Evolutionary conservation across 1,140 invertebrate genomes (phyloP).

Genomic region (Caerostris darwini): DNA sequence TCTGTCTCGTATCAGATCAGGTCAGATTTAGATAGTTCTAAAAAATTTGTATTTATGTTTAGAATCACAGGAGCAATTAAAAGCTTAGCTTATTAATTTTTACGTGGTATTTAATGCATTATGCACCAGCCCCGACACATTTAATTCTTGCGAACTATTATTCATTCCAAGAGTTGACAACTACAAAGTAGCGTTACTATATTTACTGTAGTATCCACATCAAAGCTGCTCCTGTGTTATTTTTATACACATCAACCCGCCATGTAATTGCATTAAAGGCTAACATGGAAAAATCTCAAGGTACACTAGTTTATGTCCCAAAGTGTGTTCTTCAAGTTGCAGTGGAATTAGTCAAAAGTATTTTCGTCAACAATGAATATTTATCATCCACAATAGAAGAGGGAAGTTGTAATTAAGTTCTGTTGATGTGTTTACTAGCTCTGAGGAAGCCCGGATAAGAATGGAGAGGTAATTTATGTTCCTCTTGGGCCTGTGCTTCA

Average conservation of each 20-base stretch:
- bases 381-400: background rate
- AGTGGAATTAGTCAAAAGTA: constrained; percentile 28
- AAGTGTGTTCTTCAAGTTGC: background rate
- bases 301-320: background rate
- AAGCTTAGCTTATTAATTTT: background rate
- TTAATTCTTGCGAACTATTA: background rate
- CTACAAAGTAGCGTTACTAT: background rate
- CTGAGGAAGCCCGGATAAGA: constrained; percentile 2
- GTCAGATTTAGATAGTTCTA: no score
- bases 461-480: constrained; percentile 1
- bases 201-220: background rate
- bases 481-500: background rate
- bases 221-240: background rate
- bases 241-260: background rate
- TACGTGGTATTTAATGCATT: background rate
- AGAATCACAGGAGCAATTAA: background rate
- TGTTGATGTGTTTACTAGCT: background rate
- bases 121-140: background rate
- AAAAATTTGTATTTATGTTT: background rate
- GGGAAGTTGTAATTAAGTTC: constrained; percentile 34
- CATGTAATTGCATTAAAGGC: background rate
- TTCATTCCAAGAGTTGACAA: background rate
- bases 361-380: constrained; percentile 33
- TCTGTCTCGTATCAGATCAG: no score
- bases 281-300: background rate